Base-by-base conservation (phyloP, 2,113 vertebrate genomes). In the Chionomys nivalis region DNA sequence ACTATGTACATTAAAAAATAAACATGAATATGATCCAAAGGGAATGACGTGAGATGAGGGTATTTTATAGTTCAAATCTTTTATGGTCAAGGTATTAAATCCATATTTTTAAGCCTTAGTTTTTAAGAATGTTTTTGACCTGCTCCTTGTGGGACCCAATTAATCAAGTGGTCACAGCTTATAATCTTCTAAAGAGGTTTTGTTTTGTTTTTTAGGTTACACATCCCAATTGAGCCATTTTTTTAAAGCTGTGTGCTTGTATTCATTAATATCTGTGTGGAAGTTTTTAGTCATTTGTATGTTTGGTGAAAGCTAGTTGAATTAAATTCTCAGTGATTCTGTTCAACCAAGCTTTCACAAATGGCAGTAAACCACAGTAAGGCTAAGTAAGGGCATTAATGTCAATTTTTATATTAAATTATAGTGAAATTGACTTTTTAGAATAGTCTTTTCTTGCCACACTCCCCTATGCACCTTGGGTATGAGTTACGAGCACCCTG, bases 21-120 rank as follows among this genome's bases (percentile, higher is more conserved):
- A 65, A 72, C n/a, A 36, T 24, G 44, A 24, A 61, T 85, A 65
- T 70, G 68, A 97, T 63, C 28, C 88, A 65, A 76, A 86, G 78
- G 7, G 3, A 23, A 39, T 91, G 47, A 52, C 63, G 44, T 90
- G 73, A 79, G 16, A 66, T 26, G 70, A 92, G 66, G 17, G 19
- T 93, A 77, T 44, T 94, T 86, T 63, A 55, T 76, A n/a, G 78
- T 89, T 91, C 79, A 96, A 78, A 94, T 76, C 73, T 91, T 79
- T 89, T 73, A 63, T 73, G 88, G 61, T 49, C 36, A 91, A 55
- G 87, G 75, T 78, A 73, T 58, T 89, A 83, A 68, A 7, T 73
- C 39, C 58, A 1, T 89, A 70, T 85, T 93, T 96, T 94, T 58
- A 61, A 63, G 31, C 75, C 24, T 68, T 91, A 61, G 47, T 28